phyloP scores from a whole-genome alignment of 2,888 invertebrate genomes.

The Polia nebulosa region DNA sequence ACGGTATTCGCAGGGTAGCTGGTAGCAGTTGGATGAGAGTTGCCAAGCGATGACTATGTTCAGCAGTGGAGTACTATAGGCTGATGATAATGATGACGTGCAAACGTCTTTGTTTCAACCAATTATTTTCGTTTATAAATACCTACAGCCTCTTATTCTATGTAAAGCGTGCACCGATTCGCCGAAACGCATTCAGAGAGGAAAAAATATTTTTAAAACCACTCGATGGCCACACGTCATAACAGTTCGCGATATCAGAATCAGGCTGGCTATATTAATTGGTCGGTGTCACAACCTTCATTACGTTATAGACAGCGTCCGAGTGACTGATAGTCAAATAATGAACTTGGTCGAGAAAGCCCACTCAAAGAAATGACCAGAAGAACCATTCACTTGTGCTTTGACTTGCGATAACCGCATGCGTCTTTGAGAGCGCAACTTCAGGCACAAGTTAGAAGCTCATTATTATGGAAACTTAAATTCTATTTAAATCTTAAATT shows the following conservation, averaged over 20 bases:
- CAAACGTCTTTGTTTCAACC: too few relatives aligned
- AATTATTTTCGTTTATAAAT: too few relatives aligned
- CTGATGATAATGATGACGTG: too few relatives aligned
- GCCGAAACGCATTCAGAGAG: neutral
- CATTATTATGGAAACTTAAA: too few relatives aligned
- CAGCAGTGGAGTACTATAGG: too few relatives aligned
- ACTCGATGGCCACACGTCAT: slow-evolving; percentile 30
- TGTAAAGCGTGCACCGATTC: slow-evolving; percentile 2
- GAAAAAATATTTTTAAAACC: neutral
- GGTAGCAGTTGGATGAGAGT: too few relatives aligned
- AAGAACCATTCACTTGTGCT: slow-evolving; percentile 20
- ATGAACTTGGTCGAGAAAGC: slow-evolving; percentile 68
- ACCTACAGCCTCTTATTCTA: neutral
- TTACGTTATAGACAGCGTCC: slow-evolving; percentile 67
- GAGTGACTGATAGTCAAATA: slow-evolving; percentile 76
- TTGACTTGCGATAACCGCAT: neutral
- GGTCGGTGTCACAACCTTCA: slow-evolving; percentile 67
- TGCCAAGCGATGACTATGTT: too few relatives aligned
- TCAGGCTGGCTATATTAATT: slow-evolving; percentile 68
- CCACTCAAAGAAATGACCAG: slow-evolving; percentile 9
- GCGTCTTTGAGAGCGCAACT: neutral
- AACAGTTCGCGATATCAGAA: slow-evolving; percentile 32
- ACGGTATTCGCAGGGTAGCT: too few relatives aligned
- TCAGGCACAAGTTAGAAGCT: neutral
- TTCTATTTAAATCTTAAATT: neutral